phyloP scores from a whole-genome alignment of 1,140 invertebrate genomes.

The Belonocnema kinseyi region DNA sequence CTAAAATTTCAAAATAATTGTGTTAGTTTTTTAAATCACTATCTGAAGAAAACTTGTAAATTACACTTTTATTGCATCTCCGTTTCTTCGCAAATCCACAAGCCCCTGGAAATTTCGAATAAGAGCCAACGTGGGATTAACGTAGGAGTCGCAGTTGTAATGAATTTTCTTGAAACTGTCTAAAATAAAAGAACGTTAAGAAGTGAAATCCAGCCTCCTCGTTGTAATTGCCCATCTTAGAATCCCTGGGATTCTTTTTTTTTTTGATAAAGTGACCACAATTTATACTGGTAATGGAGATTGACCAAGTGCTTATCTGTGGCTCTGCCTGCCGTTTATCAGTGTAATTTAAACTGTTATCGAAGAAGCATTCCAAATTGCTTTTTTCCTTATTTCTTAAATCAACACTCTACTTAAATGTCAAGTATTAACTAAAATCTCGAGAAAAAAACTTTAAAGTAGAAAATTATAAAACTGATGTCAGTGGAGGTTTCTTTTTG shows the following conservation, averaged over 20 bases:
- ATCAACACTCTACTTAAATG: too few relatives aligned
- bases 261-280: constrained; percentile 62
- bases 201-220: constrained; percentile 47
- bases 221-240: constrained; percentile 47
- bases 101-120: constrained; percentile 15
- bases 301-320: constrained; percentile 60
- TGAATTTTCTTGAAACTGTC: constrained; percentile 51
- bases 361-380: constrained; percentile 31
- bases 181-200: constrained; percentile 49
- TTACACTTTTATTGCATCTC: too few relatives aligned
- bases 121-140: constrained; percentile 44
- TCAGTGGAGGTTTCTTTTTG: too few relatives aligned
- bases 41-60: too few relatives aligned
- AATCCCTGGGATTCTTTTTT: constrained; percentile 51
- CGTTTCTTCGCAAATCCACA: background rate
- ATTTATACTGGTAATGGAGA: constrained; percentile 66
- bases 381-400: background rate
- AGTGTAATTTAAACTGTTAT: constrained; percentile 62
- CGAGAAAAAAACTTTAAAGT: too few relatives aligned
- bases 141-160: constrained; percentile 45
- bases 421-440: too few relatives aligned
- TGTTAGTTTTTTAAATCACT: too few relatives aligned
- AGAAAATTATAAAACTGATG: too few relatives aligned
- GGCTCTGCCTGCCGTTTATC: constrained; percentile 50
- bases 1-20: too few relatives aligned